phyloP scores from a whole-genome alignment of 2,797 vertebrate species.

The Fistularia commersonii region DNA sequence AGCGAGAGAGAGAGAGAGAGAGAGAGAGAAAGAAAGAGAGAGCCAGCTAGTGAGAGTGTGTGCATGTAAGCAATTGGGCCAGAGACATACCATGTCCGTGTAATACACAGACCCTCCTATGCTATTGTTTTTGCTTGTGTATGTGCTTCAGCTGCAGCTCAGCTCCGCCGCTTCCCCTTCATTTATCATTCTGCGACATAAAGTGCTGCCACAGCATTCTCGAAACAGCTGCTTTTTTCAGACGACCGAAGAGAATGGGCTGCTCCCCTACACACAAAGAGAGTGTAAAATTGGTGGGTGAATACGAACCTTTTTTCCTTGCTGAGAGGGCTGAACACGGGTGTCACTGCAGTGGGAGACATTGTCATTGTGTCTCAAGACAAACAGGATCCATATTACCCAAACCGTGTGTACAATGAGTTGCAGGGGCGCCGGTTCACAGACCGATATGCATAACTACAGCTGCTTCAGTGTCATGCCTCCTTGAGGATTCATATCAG shows the following conservation, averaged over 20 bases:
- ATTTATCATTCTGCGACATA: slow-evolving; percentile 85
- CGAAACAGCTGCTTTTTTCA: slow-evolving; percentile 90
- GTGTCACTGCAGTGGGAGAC: slow-evolving; percentile 55
- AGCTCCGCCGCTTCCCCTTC: slow-evolving; percentile 63
- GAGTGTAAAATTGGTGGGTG: slow-evolving; percentile 77
- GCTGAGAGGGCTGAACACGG: slow-evolving; percentile 63
- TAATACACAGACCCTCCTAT: slow-evolving; percentile 34
- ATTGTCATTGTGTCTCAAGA: slow-evolving; percentile 57
- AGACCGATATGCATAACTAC: slow-evolving; percentile 59
- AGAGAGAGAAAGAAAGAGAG: slow-evolving; percentile 9
- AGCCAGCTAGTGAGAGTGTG: slow-evolving; percentile 7
- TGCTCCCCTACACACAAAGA: slow-evolving; percentile 68
- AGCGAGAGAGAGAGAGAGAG: too few species aligned
- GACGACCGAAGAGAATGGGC: slow-evolving; percentile 63
- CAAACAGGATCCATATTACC: slow-evolving; percentile 61
- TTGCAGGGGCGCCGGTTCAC: slow-evolving; percentile 38
- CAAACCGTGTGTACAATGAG: slow-evolving; percentile 54
- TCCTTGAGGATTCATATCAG: slow-evolving; percentile 49
- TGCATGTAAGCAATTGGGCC: slow-evolving; percentile 25
- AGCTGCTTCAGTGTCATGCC: slow-evolving; percentile 53
- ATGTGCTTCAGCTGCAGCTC: slow-evolving; percentile 65
- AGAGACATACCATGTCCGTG: slow-evolving; percentile 35
- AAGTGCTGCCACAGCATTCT: slow-evolving; percentile 78
- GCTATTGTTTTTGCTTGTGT: slow-evolving; percentile 53
- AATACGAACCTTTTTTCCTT: slow-evolving; percentile 66